phyloP scores from a whole-genome alignment of 2,797 vertebrate species.

The Myioborus melanocephalus region DNA sequence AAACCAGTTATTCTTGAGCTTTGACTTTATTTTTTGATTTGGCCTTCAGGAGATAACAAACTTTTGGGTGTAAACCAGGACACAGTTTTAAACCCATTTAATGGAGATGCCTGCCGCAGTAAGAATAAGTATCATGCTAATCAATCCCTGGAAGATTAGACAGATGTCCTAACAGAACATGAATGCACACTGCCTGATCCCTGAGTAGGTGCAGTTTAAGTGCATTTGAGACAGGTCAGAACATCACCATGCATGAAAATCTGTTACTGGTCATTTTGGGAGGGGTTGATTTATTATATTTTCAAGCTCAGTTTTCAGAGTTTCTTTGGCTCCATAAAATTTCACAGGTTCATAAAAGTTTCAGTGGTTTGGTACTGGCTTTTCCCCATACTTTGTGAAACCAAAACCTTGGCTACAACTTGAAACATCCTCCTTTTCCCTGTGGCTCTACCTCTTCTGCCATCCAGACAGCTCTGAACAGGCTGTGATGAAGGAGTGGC shows the following conservation, averaged over 20 bases:
- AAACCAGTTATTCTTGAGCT: not conserved
- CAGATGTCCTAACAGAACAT: not conserved
- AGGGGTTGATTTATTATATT: not conserved
- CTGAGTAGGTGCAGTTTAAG: not conserved
- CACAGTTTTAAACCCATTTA: conserved; percentile 8
- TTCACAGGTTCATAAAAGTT: not conserved
- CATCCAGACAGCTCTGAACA: not conserved
- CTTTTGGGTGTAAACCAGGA: not conserved
- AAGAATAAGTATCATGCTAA: conserved; percentile 10
- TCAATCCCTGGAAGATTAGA: conserved; percentile 6
- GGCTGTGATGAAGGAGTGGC: not conserved
- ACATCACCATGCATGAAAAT: not conserved
- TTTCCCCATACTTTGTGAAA: not conserved
- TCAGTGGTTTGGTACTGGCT: not conserved
- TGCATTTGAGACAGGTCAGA: not conserved
- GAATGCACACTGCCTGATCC: not conserved
- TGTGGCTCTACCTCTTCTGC: not conserved
- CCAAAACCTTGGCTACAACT: not conserved
- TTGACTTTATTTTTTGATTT: not conserved
- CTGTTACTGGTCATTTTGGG: not conserved
- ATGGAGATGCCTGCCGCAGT: not conserved
- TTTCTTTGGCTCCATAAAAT: not conserved
- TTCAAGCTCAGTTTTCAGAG: not conserved
- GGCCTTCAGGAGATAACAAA: not conserved
- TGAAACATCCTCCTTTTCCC: not conserved